Conservation (phyloP, 1,140 invertebrate genomes). For the Tetragnatha versicolor region DNA sequence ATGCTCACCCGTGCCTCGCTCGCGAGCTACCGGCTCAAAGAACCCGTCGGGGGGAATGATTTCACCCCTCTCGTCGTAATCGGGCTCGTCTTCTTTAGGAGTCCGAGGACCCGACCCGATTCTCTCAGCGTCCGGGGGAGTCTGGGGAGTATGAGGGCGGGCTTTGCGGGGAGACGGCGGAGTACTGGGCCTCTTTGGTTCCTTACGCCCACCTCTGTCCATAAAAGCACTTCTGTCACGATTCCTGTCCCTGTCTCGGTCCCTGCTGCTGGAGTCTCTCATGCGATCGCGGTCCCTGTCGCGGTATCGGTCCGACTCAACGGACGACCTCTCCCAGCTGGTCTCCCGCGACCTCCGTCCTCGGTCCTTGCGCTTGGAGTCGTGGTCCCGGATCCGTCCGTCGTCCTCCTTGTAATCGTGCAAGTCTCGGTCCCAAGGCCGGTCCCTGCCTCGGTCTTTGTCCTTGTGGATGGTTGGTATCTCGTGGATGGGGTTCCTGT, state of each 20-base stretch:
- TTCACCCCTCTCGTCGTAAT: conserved; percentile 28
- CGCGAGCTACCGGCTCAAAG: conserved; percentile 55
- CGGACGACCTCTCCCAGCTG: conserved; percentile 41
- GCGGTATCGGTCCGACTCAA: conserved; percentile 57
- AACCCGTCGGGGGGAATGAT: conserved; percentile 22
- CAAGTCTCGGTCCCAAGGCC: conserved; percentile 37
- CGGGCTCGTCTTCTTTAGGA: conserved; percentile 55
- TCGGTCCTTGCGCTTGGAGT: conserved; percentile 55
- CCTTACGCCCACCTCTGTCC: conserved; percentile 63
- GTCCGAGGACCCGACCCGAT: conserved; percentile 33
- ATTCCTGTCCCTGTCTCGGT: conserved; percentile 61
- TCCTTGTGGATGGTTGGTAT: conserved; percentile 31
- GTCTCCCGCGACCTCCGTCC: conserved; percentile 58
- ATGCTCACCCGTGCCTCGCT: conserved; percentile 52
- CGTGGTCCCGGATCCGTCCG: conserved; percentile 41
- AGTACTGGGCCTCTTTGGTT: conserved; percentile 40
- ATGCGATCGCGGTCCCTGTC: conserved; percentile 59
- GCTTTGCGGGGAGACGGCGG: conserved; percentile 43
- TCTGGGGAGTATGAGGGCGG: conserved; percentile 25
- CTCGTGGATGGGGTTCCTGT: conserved; percentile 2
- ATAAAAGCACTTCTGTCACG: conserved; percentile 64
- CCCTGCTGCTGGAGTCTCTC: conserved; percentile 46
- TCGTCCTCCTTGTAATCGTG: conserved; percentile 51
- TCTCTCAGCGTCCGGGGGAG: conserved; percentile 41
- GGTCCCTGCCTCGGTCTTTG: conserved; percentile 45